These are phyloP conservation scores for Aspidiotus rigidus DNA, from an alignment of 2,888 invertebrate species.

Conservation along the genomic window DNA sequence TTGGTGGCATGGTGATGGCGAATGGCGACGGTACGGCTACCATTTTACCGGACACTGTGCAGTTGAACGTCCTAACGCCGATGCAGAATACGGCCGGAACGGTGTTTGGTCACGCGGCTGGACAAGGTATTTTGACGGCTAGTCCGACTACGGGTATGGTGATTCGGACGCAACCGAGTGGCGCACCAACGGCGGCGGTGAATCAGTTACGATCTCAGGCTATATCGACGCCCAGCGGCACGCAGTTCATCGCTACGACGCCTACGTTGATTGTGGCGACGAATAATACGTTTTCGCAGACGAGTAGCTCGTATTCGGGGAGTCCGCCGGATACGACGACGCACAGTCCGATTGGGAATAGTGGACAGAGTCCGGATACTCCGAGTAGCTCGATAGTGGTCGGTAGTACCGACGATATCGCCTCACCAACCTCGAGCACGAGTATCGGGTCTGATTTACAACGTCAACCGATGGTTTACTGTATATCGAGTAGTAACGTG, in stretches of 20 bases:
- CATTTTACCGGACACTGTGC: constrained; percentile 58
- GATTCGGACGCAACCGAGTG: constrained; percentile 55
- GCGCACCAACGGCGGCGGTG: constrained; percentile 48
- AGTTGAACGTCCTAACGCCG: constrained; percentile 58
- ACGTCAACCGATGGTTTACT: constrained; percentile 64
- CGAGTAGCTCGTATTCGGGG: constrained; percentile 45
- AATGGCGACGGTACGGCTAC: constrained; percentile 63
- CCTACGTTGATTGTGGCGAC: constrained; percentile 40
- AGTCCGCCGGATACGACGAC: constrained; percentile 80
- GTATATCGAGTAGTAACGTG: constrained; percentile 76
- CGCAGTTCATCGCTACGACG: constrained; percentile 42
- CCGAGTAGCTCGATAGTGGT: constrained; percentile 38
- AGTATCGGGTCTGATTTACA: constrained; percentile 35
- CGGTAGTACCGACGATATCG: constrained; percentile 40
- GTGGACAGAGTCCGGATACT: constrained; percentile 39
- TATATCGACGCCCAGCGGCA: constrained; percentile 49
- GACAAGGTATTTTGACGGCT: constrained; percentile 56
- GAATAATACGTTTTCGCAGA: constrained; percentile 43
- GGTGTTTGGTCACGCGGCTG: constrained; percentile 54
- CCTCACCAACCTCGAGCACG: constrained; percentile 41
- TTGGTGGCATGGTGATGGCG: constrained; percentile 74
- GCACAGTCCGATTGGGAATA: constrained; percentile 63
- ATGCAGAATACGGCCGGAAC: constrained; percentile 49
- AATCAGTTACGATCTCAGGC: constrained; percentile 37
- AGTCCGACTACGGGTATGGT: constrained; percentile 63